Base-by-base conservation (phyloP, 1,140 invertebrate species). In the Drosophila funebris region DNA sequence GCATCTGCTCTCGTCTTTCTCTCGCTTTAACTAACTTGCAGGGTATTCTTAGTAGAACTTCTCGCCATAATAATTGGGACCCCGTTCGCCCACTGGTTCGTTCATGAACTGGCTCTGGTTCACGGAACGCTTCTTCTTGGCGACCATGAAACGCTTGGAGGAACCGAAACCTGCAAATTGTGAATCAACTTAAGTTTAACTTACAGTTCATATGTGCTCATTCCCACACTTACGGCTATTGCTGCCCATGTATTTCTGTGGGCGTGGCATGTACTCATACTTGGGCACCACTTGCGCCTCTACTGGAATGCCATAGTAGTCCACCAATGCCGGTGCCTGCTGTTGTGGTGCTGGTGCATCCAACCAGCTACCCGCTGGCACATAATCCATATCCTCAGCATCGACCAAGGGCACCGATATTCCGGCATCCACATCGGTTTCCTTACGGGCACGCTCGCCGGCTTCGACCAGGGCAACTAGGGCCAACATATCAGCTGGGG, bases 61-160 rank as follows among this genome's bases (percentile, higher is more conserved):
- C 41, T 91, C 90, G 22, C 77, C 82, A 52, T 84, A 85, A 16
- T 87, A 88, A 72, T 72, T 76, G 46, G 83, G 57, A 16, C 82
- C 71, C 22, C 83, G 82, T 7, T 87, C 82, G 22, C 70, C 82
- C 16, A 87, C 66, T 4, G 82, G 74, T 14, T 87, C 82, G 39
- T 58, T 87, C 57, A 87, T 44, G 44, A 82, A 85, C 29, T 81
- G 82, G 44, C 62, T 85, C 37, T 88, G 78, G 66, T 61, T 82
- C 22, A 91, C 50, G 4, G 90, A 91, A 13, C 90, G 82, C 70
- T 91, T 91, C 89, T 91, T 91, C 61, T 91, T 91, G 62, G 89
- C 56, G 20, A 91, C 90, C 90, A 91, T 91, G 33, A 80, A 91
- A 1, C 90, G 89, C 56, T 91, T 91, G 1, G 76, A 61, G 1